Evolutionary conservation across 2,888 invertebrate species (phyloP).

Genomic region (Polymixis lichenea): DNA sequence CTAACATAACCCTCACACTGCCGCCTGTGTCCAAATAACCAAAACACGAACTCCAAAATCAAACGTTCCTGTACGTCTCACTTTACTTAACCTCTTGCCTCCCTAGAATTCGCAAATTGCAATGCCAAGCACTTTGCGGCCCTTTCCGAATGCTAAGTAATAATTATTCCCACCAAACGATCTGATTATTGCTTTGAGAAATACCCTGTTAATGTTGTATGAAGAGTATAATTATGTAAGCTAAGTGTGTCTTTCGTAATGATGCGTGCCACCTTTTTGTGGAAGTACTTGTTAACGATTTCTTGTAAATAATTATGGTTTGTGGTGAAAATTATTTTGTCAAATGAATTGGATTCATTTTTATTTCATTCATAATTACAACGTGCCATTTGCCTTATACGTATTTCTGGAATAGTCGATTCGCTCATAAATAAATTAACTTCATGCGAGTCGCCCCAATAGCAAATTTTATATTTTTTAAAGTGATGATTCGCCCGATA

Average conservation of each 20-base stretch:
- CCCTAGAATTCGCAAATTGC: conserved; percentile 68
- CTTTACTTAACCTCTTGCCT: conserved; percentile 60
- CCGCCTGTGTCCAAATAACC: neutral
- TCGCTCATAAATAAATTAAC: too few relatives aligned
- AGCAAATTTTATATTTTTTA: too few relatives aligned
- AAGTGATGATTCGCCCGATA: too few relatives aligned
- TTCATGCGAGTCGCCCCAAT: too few relatives aligned
- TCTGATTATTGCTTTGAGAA: conserved; percentile 62
- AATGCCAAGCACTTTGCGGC: conserved; percentile 68
- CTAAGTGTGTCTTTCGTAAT: conserved; percentile 38
- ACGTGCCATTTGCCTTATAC: too few relatives aligned
- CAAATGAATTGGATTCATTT: neutral
- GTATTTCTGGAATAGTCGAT: too few relatives aligned
- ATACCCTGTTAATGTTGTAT: conserved; percentile 53
- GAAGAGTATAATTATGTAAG: conserved; percentile 32
- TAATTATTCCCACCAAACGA: conserved; percentile 65
- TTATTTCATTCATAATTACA: neutral
- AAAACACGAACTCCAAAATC: neutral
- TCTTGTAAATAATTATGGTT: neutral
- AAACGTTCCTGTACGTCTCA: conserved; percentile 44
- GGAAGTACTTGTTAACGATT: neutral
- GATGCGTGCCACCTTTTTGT: conserved; percentile 18
- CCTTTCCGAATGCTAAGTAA: conserved; percentile 65
- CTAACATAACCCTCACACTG: neutral
- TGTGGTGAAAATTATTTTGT: neutral